A percentile compares a stretch with the other conserved stretches of the same genome.
phyloP scores from a whole-genome alignment of 2,113 vertebrate species.

The Cryptoleucopteryx plumbea region DNA sequence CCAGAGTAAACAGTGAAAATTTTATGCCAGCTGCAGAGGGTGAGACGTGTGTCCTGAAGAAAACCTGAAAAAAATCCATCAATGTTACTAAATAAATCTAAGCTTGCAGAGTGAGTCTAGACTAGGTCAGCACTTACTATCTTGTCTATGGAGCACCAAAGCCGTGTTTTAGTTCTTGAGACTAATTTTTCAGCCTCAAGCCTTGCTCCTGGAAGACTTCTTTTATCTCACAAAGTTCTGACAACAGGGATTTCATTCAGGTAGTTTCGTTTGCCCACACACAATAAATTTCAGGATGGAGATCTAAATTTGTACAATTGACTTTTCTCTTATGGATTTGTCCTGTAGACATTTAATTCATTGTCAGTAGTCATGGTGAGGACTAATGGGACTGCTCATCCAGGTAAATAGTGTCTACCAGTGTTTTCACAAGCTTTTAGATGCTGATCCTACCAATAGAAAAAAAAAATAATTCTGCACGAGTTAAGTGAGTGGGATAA shows the following conservation, averaged over 20 bases:
- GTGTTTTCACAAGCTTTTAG: background rate
- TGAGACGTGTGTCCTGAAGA: background rate
- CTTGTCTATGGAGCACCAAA: background rate
- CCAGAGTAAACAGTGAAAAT: background rate
- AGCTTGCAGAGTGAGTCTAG: background rate
- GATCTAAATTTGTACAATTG: background rate
- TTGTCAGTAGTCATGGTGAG: background rate
- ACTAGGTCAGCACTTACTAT: background rate
- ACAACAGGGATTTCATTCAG: background rate
- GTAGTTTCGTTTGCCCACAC: background rate
- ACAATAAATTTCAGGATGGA: background rate
- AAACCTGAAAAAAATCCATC: background rate
- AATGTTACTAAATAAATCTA: background rate
- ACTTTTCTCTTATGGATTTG: background rate
- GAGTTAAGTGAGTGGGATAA: background rate
- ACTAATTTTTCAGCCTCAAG: background rate
- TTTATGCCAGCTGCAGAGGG: background rate
- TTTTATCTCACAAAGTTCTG: background rate
- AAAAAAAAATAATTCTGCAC: background rate
- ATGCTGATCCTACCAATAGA: background rate
- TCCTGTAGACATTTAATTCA: background rate
- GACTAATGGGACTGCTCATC: background rate
- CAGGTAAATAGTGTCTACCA: background rate
- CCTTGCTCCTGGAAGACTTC: background rate
- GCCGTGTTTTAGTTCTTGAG: background rate